Percentiles rank a stretch among this genome's conserved stretches.
phyloP scores from a whole-genome alignment of 2,888 invertebrate genomes.

The Ganaspis brasiliensis region DNA sequence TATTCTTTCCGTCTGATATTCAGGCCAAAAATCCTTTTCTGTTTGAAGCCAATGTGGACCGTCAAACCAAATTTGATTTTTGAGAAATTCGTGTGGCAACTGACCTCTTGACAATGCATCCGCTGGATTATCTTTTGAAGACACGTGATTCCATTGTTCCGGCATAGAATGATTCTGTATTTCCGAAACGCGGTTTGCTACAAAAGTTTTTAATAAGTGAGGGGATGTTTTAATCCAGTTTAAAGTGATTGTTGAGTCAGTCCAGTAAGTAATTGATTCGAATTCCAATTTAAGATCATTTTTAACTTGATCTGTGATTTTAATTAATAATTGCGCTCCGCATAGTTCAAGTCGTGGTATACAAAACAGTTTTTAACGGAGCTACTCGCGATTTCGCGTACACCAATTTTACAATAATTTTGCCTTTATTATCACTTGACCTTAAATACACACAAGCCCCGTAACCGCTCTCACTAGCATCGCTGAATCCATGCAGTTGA shows the following conservation, averaged over 20 bases:
- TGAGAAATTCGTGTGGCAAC: not conserved
- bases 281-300: not conserved
- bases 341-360: too few relatives aligned
- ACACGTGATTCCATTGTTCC: too few relatives aligned
- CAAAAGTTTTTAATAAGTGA: not conserved
- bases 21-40: not conserved
- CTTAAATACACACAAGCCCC: constrained; percentile 51
- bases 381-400: too few relatives aligned
- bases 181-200: not conserved
- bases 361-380: too few relatives aligned
- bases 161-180: not conserved
- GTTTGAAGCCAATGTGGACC: not conserved
- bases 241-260: too few relatives aligned
- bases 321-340: too few relatives aligned
- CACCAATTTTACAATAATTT: too few relatives aligned
- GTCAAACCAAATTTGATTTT: not conserved
- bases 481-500: constrained; percentile 57
- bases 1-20: not conserved
- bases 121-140: too few relatives aligned
- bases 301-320: not conserved
- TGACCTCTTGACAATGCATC: too few relatives aligned
- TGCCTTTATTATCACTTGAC: too few relatives aligned
- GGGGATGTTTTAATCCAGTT: not conserved
- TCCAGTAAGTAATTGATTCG: not conserved
- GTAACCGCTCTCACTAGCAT: constrained; percentile 54